A percentile compares a stretch with the other conserved stretches of the same genome.
These are phyloP conservation scores for Drosophila barbarae DNA, from an alignment of 2,888 invertebrate genomes.

Conservation along the genomic window DNA sequence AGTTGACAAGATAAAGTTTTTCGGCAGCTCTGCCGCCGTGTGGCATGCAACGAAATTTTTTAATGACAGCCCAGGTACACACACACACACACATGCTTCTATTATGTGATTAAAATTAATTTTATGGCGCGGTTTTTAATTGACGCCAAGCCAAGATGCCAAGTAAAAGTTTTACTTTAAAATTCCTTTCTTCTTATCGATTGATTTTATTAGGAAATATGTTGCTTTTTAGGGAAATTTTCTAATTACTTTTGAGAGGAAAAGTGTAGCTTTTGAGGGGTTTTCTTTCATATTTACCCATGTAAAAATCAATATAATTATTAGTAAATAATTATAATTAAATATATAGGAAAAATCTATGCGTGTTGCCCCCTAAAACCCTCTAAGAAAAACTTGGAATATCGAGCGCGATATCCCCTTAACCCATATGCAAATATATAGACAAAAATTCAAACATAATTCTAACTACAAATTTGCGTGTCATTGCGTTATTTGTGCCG, in stretches of 20 bases:
- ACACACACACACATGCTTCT: slow-evolving; percentile 39
- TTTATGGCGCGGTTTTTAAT: slow-evolving; percentile 76
- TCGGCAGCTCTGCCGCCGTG: slow-evolving; percentile 47
- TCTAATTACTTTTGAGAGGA: neutral
- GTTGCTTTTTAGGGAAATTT: neutral
- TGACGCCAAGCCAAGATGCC: slow-evolving; percentile 60
- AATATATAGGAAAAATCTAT: neutral
- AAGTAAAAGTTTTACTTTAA: slow-evolving; percentile 9
- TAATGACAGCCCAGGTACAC: slow-evolving; percentile 68
- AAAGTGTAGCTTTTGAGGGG: neutral
- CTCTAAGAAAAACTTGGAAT: neutral
- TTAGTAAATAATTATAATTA: neutral
- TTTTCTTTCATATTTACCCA: neutral
- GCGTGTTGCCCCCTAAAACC: neutral
- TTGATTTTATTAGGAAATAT: neutral
- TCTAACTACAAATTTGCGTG: slow-evolving; percentile 68
- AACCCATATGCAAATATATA: slow-evolving; percentile 30
- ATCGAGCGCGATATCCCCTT: slow-evolving; percentile 4
- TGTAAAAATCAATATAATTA: neutral
- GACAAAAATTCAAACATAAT: slow-evolving; percentile 58
- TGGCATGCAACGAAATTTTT: slow-evolving; percentile 66
- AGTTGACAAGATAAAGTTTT: slow-evolving; percentile 76
- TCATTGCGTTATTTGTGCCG: slow-evolving; percentile 61
- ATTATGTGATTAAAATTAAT: slow-evolving; percentile 76
- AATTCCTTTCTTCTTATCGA: neutral